phyloP scores from a whole-genome alignment of 2,888 invertebrate species.

The Criorhina ranunculi region DNA sequence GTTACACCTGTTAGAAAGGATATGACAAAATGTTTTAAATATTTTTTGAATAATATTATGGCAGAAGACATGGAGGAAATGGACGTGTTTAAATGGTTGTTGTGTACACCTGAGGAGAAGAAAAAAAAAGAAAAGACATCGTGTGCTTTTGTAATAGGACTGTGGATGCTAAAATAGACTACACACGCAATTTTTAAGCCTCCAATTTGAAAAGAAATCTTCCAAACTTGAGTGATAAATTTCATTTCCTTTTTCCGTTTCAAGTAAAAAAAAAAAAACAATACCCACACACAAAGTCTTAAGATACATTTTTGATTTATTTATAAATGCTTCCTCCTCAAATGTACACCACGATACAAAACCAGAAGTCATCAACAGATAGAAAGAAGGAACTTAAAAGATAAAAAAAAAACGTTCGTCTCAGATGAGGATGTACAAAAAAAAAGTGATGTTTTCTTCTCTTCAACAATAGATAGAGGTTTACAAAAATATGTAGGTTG shows the following conservation, averaged over 20 bases:
- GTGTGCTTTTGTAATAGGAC: no score
- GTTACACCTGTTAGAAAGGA: constrained; percentile 90
- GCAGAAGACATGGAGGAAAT: background rate
- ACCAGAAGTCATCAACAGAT: constrained; percentile 22
- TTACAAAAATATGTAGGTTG: constrained; percentile 12
- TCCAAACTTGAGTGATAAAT: background rate
- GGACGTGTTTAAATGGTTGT: background rate
- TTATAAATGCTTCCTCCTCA: constrained; percentile 44
- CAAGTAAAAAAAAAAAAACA: background rate
- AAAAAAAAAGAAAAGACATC: no score
- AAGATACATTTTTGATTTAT: constrained; percentile 6
- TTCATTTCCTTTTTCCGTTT: background rate
- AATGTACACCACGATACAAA: constrained; percentile 10
- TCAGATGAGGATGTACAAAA: constrained; percentile 34
- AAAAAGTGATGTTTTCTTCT: background rate
- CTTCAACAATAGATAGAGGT: constrained; percentile 4
- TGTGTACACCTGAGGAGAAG: constrained; percentile 1
- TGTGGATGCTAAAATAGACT: no score
- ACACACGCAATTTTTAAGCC: no score
- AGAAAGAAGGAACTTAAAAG: constrained; percentile 18
- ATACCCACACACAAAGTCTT: background rate
- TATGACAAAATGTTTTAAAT: background rate
- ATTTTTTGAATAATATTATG: background rate
- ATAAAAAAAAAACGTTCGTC: constrained; percentile 6
- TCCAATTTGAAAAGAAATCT: background rate